Percentiles rank a stretch among this genome's conserved stretches.
Conservation (phyloP, 2,888 invertebrate genomes). For the Eueremaeus valkanovi region DNA sequence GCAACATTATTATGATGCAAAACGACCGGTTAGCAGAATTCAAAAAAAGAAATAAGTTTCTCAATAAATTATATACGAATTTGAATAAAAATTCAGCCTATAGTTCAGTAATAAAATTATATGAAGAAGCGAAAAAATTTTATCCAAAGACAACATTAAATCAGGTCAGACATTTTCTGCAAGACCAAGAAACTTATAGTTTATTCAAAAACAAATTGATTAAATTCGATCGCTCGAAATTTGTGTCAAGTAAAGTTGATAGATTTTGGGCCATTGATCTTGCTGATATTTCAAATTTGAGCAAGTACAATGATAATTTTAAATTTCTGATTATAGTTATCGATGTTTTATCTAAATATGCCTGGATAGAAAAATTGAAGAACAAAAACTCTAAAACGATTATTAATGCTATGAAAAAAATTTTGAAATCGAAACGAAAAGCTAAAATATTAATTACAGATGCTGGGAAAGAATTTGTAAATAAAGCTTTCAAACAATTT, state of each 20-base stretch:
- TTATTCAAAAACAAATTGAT: background rate
- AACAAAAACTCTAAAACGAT: background rate
- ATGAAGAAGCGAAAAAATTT: too few species aligned
- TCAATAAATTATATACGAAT: too few species aligned
- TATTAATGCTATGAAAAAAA: background rate
- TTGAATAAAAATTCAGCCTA: too few species aligned
- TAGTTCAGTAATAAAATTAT: too few species aligned
- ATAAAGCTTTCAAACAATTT: background rate
- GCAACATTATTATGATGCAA: too few species aligned
- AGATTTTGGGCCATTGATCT: background rate
- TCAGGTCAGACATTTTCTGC: too few species aligned
- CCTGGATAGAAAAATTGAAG: background rate
- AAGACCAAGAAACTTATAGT: too few species aligned
- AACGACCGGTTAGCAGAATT: too few species aligned
- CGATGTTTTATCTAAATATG: background rate
- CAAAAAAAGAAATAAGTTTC: too few species aligned
- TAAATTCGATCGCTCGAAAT: background rate
- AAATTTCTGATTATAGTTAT: background rate
- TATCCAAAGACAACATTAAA: too few species aligned
- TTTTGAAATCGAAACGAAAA: background rate
- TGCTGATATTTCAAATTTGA: too few species aligned
- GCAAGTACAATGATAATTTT: background rate
- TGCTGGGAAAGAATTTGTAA: background rate
- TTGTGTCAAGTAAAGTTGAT: background rate
- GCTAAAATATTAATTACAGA: background rate